Evolutionary conservation across 2,888 invertebrate species (phyloP), one percentile per base, ranked within the genome.

Genomic region (Helicoverpa assulta): DNA sequence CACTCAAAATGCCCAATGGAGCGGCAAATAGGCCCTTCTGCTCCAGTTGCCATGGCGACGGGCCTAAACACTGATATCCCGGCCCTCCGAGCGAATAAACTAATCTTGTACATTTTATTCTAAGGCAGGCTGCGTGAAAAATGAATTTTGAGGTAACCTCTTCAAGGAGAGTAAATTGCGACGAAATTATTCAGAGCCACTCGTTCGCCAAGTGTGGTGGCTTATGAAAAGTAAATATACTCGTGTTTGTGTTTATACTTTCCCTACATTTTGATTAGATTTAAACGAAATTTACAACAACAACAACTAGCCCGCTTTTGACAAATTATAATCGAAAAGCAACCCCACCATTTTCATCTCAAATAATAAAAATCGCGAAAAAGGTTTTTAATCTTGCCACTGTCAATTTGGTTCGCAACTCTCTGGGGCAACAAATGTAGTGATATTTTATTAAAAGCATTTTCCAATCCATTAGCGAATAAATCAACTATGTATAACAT

Each of bases 11-110:
- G 89, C 84, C 87, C 93, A 91, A 89, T 94, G 92, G 90, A 90
- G 89, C 93, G 94, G 87, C 76, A 92, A 94, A 94, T 93, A 89
- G 92, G 92, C 91, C 89, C 92, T 95, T 94, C 94, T 93, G 94
- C 94, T 87, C 92, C 89, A 92, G 88, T 94, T 92, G 88, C 85
- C 82, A 84, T 87, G 82, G 88, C 85, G 82, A 88, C 89, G 87
- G 80, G 86, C 87, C 89, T 88, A 86, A 88, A 90, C 90, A 91
- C 83, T 88, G 90, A 90, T 90, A 90, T 71, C 76, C 70, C 77
- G 57, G 69, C 71, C 84, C 83, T 82, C 81, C 76, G 70, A 81
- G 76, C 81, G 84, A 81, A 87, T 90, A 87, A 91, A 91, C 90
- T 91, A 90, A 92, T 93, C 91, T 87, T 81, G 85, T 82, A 85